phyloP scores from a whole-genome alignment of 2,888 invertebrate species.

The Zygogramma bicolorata region DNA sequence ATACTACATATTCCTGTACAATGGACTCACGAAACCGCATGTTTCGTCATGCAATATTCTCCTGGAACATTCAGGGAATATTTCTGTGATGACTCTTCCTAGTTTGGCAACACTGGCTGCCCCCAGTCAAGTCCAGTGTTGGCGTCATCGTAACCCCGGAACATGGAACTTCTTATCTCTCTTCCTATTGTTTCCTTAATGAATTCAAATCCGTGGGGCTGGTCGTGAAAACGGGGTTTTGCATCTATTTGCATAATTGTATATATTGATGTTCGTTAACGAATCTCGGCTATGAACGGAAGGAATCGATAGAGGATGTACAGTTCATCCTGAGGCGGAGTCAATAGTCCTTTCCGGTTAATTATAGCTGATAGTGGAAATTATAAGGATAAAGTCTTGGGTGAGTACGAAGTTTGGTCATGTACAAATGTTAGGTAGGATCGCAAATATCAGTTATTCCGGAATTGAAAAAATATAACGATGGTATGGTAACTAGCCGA shows the following conservation, averaged over 20 bases:
- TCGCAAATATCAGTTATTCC: too few relatives aligned
- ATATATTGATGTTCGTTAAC: constrained; percentile 68
- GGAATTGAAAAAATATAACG: too few relatives aligned
- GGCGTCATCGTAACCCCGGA: constrained; percentile 43
- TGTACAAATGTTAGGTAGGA: too few relatives aligned
- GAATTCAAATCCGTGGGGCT: constrained; percentile 66
- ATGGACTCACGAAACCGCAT: too few relatives aligned
- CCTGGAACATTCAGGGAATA: background rate
- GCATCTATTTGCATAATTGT: constrained; percentile 68
- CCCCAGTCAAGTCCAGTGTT: constrained; percentile 34
- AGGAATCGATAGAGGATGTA: constrained; percentile 25
- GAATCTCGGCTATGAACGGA: constrained; percentile 59
- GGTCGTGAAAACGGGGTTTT: constrained; percentile 65
- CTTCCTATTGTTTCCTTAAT: constrained; percentile 66
- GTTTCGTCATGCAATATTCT: too few relatives aligned
- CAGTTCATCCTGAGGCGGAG: background rate
- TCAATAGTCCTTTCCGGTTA: background rate
- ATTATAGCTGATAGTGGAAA: background rate
- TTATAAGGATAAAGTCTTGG: too few relatives aligned
- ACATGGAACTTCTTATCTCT: constrained; percentile 62
- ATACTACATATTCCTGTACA: too few relatives aligned
- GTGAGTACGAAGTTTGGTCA: too few relatives aligned
- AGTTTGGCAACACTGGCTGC: too few relatives aligned
- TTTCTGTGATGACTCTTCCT: background rate
- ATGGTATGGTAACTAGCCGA: too few relatives aligned